Evolutionary conservation across 2,888 invertebrate species (phyloP).

Genomic region (Gibbula magus): DNA sequence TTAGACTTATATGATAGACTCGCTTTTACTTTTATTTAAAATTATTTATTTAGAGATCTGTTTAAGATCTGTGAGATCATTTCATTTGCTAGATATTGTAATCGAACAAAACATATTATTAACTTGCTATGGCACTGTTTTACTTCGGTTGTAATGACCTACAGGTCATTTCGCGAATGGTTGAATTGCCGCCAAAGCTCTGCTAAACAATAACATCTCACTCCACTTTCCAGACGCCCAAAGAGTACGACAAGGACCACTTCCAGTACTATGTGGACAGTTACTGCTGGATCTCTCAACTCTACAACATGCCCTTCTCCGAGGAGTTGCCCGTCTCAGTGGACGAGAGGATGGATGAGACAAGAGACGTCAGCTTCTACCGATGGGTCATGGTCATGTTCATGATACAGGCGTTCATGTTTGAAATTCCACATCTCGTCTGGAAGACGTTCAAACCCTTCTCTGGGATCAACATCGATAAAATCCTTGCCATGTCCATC

Average conservation of each 20-base stretch:
- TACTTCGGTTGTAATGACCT: too few relatives aligned
- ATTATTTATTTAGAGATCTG: too few relatives aligned
- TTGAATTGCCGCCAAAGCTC: too few relatives aligned
- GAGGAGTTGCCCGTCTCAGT: background rate
- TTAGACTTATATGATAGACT: too few relatives aligned
- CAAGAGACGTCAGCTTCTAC: constrained; percentile 9
- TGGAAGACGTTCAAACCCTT: background rate
- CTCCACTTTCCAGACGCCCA: background rate
- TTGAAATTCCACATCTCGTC: background rate
- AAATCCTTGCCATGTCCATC: background rate
- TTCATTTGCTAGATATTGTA: too few relatives aligned
- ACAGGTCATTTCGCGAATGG: too few relatives aligned
- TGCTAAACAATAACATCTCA: too few relatives aligned
- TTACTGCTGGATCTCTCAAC: background rate
- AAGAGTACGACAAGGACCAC: constrained; percentile 15
- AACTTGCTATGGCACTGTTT: too few relatives aligned
- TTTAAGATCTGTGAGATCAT: too few relatives aligned
- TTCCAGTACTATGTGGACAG: background rate
- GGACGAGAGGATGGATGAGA: background rate
- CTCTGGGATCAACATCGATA: background rate
- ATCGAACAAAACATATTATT: too few relatives aligned
- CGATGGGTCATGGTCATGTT: constrained; percentile 17
- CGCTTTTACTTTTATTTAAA: too few relatives aligned
- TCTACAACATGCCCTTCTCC: background rate
- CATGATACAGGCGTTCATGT: constrained; percentile 10